Base-by-base conservation (phyloP, 1,140 invertebrate genomes). In the Spodoptera litura region DNA sequence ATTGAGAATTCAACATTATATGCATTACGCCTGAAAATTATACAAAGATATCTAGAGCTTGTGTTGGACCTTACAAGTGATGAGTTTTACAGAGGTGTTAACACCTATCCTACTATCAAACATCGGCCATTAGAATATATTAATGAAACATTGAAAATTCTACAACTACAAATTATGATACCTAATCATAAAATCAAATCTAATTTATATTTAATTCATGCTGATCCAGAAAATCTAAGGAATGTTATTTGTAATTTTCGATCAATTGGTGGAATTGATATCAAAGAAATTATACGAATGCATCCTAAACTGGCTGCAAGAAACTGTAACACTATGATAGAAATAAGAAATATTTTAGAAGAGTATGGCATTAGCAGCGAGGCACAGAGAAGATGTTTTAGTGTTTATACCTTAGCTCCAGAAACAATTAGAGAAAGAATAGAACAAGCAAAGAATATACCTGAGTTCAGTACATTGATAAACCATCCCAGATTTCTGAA, bases 401-500 rank as follows among this genome's bases (percentile, higher is more conserved):
- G 93, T 78, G 89, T 95, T 78, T 95, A 96, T 35, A 87, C 88
- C 9, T 66, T 96, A 12, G 84, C 87, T 20, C 85, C 91, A 5
- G 80, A 89, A 10, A 95, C 92, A 9, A 85, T 96, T 12, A 87
- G 91, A 78, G 52, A 89, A 6, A 92, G 95, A 86, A 81, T 96
- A 35, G 81, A 94, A 38, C 84, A 88, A 77, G 87, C 96, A 38
- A 87, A 91, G 81, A 79, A 80, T 11, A 91, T 87, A 56, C 94
- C 95, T 10, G 95, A 96, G 71, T 92, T 96, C 15, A 86, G 89
- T 44, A 51, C 95, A 44, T 95, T 95, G 80, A 84, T 85, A 4
- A 88, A 94, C 25, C 93, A 96, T 91, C 95, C 95, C 38, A 89
- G 93, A 81, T 93, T 96, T 78, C 84, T 96, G 9, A 87, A 88